Percentiles rank a stretch among this genome's conserved stretches.
phyloP scores from a whole-genome alignment of 2,113 vertebrate genomes.

The Dromas ardeola region DNA sequence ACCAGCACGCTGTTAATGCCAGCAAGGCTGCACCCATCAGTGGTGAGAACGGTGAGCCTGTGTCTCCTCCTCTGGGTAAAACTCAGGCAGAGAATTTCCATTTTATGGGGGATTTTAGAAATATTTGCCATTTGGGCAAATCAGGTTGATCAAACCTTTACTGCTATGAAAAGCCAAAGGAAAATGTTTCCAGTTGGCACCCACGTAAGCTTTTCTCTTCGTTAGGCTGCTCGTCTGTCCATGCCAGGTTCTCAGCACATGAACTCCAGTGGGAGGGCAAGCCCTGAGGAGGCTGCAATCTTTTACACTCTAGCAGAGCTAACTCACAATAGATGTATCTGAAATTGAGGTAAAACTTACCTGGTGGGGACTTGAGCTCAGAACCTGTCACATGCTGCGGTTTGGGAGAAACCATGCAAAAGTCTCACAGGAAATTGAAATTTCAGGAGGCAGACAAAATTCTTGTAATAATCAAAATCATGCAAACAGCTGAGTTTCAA shows the following conservation, averaged over 20 bases:
- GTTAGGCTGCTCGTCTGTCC: neutral
- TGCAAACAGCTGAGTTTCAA: neutral
- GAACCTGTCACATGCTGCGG: neutral
- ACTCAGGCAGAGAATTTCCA: neutral
- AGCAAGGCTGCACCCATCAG: neutral
- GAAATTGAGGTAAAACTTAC: neutral
- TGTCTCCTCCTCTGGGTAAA: neutral
- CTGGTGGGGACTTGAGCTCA: neutral
- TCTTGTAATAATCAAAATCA: neutral
- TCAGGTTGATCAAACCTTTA: neutral
- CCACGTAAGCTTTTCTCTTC: neutral
- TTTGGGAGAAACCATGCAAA: neutral
- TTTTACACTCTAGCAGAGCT: neutral
- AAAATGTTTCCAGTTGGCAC: neutral
- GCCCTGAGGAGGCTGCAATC: accelerated
- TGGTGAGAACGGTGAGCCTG: accelerated
- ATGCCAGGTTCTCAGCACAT: neutral
- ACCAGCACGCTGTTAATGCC: neutral
- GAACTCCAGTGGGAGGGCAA: neutral
- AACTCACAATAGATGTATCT: neutral
- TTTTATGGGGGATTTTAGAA: neutral
- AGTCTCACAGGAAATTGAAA: neutral
- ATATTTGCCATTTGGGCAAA: neutral
- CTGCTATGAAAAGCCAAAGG: neutral
- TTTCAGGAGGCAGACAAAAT: neutral